Conservation (phyloP, 1,140 invertebrate genomes). For the Nomia melanderi region DNA sequence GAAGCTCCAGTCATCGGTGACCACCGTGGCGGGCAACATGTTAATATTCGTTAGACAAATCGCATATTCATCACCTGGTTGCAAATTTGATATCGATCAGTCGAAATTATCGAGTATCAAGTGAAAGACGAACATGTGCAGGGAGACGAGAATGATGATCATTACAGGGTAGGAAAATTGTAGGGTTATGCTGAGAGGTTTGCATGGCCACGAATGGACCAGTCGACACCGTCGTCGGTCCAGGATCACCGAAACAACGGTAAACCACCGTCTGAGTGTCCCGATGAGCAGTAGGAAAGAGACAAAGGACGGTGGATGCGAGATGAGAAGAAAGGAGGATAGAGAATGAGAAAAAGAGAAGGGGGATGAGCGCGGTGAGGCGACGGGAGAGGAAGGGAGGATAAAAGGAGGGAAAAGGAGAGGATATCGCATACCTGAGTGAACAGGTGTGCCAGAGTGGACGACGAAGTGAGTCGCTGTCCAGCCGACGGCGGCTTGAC, state of each 20-base stretch:
- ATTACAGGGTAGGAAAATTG: constrained; percentile 24
- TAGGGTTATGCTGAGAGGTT: not conserved
- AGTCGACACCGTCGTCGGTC: constrained; percentile 26
- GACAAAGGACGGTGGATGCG: constrained; percentile 14
- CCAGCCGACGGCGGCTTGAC: constrained; percentile 48
- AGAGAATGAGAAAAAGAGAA: not conserved
- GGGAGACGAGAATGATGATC: not conserved
- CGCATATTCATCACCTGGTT: not conserved
- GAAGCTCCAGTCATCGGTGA: too few relatives aligned
- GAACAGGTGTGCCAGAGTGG: constrained; percentile 66
- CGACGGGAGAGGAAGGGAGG: not conserved
- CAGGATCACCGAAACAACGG: constrained; percentile 39
- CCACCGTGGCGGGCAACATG: too few relatives aligned
- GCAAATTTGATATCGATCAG: not conserved
- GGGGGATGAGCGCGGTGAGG: constrained; percentile 4
- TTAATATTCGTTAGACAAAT: not conserved
- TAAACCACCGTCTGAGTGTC: constrained; percentile 37
- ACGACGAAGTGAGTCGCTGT: constrained; percentile 54
- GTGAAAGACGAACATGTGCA: not conserved
- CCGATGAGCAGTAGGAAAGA: constrained; percentile 28
- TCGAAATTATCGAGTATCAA: not conserved
- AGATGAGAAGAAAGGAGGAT: too few relatives aligned
- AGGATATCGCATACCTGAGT: constrained; percentile 62
- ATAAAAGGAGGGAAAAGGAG: constrained; percentile 30
- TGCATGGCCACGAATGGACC: constrained; percentile 6